phyloP scores from a whole-genome alignment of 92 coral and sea anemone genomes.

The Epizoanthus illoricatus region DNA sequence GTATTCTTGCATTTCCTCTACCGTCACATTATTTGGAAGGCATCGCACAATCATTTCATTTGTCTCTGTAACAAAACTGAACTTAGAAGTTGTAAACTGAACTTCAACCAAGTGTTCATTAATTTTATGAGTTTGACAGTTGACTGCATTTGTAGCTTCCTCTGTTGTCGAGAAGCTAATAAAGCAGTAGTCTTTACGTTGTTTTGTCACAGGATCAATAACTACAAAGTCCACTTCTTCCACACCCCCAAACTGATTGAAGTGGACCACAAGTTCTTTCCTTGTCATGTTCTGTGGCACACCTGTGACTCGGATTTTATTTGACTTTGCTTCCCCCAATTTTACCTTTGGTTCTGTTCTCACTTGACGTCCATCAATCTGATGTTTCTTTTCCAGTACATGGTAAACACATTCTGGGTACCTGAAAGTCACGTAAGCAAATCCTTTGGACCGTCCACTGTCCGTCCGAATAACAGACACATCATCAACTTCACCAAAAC shows the following conservation, averaged over 20 bases:
- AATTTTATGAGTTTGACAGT: constrained; percentile 3
- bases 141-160: constrained; percentile 32
- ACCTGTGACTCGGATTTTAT: constrained; percentile 14
- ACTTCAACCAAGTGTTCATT: background rate
- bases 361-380: constrained; percentile 10
- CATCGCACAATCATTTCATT: constrained; percentile 27
- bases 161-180: background rate
- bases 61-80: constrained; percentile 2
- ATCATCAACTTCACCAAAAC: constrained; percentile 21
- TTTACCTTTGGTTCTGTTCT: constrained; percentile 29
- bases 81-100: constrained; percentile 34
- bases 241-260: constrained; percentile 18
- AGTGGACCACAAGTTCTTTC: constrained; percentile 6
- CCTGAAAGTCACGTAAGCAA: constrained; percentile 38
- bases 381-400: constrained; percentile 9
- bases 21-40: constrained; percentile 20
- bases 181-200: constrained; percentile 36
- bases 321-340: constrained; percentile 11
- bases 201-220: constrained; percentile 25
- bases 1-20: constrained; percentile 19
- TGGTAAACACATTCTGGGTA: constrained; percentile 6
- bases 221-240: constrained; percentile 27
- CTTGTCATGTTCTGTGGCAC: constrained; percentile 30
- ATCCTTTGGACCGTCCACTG: constrained; percentile 34
- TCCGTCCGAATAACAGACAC: constrained; percentile 24